Conservation (phyloP, 2,113 vertebrate species). For the Mobula hypostoma region DNA sequence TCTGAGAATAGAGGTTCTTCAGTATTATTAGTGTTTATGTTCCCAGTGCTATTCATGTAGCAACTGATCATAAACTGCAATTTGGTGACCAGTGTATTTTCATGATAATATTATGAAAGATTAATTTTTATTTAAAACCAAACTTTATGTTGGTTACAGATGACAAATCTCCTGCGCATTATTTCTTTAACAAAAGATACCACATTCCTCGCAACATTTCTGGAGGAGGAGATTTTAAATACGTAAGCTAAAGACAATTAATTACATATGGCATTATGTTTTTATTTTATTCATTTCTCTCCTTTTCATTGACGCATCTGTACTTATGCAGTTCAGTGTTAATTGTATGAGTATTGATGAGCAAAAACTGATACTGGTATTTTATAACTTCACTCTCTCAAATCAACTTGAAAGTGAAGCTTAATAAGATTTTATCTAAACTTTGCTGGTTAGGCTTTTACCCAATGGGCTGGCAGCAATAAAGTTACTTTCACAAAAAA, state of each 20-base stretch:
- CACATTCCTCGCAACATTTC: slow-evolving; percentile 69
- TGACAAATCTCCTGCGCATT: slow-evolving; percentile 76
- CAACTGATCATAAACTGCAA: background rate
- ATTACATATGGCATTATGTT: background rate
- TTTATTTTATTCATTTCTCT: background rate
- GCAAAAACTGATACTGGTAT: background rate
- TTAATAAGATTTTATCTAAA: background rate
- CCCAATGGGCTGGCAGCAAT: background rate
- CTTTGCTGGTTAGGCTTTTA: background rate
- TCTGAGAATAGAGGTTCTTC: background rate
- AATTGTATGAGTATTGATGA: background rate
- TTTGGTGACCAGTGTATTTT: background rate
- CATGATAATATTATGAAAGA: background rate
- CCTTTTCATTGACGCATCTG: background rate
- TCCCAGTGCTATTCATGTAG: background rate
- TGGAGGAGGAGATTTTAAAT: slow-evolving; percentile 71
- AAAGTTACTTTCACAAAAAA: background rate
- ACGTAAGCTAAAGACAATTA: slow-evolving; percentile 59
- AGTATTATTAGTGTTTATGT: background rate
- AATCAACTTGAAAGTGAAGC: background rate
- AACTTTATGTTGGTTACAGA: slow-evolving; percentile 52
- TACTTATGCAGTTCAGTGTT: background rate
- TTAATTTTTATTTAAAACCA: background rate
- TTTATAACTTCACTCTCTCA: background rate
- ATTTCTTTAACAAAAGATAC: slow-evolving; percentile 80